Base-by-base conservation (phyloP, 2,888 invertebrate genomes). In the Dolomedes plantarius region DNA sequence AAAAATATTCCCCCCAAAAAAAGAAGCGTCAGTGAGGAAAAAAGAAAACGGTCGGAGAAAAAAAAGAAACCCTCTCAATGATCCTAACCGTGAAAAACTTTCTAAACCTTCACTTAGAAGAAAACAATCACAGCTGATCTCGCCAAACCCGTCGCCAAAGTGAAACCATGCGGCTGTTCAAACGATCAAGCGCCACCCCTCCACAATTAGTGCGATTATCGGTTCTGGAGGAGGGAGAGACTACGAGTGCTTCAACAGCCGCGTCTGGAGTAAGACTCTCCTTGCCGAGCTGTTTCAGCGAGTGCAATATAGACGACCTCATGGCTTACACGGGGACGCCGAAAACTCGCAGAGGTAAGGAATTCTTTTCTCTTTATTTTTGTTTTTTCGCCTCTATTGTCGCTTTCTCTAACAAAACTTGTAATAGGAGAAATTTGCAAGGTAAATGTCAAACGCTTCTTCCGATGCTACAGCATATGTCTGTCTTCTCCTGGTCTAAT, bases 301-400 rank as follows among this genome's bases (percentile, higher is more conserved):
- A 86, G 46, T 79, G 85, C 56, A 86, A 79, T 69, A 86, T 86
- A 74, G 85, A 86, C 46, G 85, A 86, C 27, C 85, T 86, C 85
- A 86, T 86, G 85, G 85, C 85, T 28, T 65, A 36, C 74, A 74
- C 85, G 62, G 85, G 65, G 67, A 83, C 83, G 76, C 78, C 79
- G 32, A 78, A 79, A 69, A 28, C 79, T 46, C 74, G 79, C 27
- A 79, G 74, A 74, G 85, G 85, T 86, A 69, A 75, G 76, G 46
- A 46, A 46, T 46, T 46, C 11, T n/a, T n/a, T n/a, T n/a, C n/a
- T 56, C 56, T n/a, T n/a, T n/a, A 56, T 1, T 56, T 56, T 56
- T 56, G 56, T 23, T 56, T 46, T 46, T n/a, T 2, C 46, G 16
- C n/a, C 16, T 16, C 2, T 46, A 11, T 46, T 2, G 2, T 56